These are phyloP conservation scores for Rhinoraja longicauda DNA, from an alignment of 2,797 vertebrate genomes.

Conservation along the genomic window DNA sequence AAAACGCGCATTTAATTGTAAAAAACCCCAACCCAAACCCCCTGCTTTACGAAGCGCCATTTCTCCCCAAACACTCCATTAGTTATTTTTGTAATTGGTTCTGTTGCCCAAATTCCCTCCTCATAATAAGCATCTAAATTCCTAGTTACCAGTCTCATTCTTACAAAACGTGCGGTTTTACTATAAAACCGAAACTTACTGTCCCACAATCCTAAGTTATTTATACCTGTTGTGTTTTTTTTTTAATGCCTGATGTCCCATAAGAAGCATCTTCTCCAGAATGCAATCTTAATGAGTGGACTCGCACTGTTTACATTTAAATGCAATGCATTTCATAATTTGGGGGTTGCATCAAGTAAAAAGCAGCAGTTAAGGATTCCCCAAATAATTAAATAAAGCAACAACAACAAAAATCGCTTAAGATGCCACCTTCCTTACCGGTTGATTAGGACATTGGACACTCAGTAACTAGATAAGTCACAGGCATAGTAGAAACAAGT, in stretches of 20 bases:
- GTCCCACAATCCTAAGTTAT: neutral
- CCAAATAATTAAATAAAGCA: neutral
- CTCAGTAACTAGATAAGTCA: neutral
- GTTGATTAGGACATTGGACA: neutral
- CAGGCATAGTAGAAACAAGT: neutral
- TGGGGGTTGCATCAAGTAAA: neutral
- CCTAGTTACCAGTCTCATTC: neutral
- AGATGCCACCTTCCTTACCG: neutral
- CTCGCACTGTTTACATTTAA: neutral
- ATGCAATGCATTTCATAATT: neutral
- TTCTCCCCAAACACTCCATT: too few species aligned
- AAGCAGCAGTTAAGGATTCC: neutral
- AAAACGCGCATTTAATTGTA: too few species aligned
- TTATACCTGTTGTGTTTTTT: neutral
- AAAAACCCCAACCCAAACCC: too few species aligned
- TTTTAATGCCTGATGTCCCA: neutral
- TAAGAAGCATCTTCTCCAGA: neutral
- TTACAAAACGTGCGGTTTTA: neutral
- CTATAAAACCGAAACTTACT: neutral
- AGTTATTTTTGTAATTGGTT: neutral
- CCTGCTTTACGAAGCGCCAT: too few species aligned
- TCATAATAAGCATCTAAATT: neutral
- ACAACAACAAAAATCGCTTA: neutral
- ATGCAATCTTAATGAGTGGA: neutral
- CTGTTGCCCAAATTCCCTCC: neutral